Evolutionary conservation across 1,140 invertebrate species (phyloP).

Genomic region (Zaprionus inermis): DNA sequence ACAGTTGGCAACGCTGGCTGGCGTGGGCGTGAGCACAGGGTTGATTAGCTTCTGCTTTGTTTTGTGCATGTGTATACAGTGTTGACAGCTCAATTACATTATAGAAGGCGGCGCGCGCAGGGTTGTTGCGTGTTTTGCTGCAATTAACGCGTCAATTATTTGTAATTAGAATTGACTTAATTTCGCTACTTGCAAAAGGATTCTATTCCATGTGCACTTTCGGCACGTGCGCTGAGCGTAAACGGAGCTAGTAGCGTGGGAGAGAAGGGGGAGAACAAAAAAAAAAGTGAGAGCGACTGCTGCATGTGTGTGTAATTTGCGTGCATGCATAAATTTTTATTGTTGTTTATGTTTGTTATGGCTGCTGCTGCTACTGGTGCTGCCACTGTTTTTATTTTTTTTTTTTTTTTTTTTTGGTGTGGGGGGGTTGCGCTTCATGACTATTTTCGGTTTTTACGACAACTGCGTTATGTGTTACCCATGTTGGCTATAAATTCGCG

Average conservation of each 20-base stretch:
- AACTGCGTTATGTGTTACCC: constrained; percentile 76
- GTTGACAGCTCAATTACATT: constrained; percentile 78
- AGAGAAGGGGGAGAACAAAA: background rate
- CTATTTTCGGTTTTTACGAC: constrained; percentile 77
- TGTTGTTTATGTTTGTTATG: constrained; percentile 69
- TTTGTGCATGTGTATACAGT: constrained; percentile 31
- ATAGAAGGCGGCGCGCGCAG: constrained; percentile 20
- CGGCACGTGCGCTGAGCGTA: constrained; percentile 52
- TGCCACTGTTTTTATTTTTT: constrained; percentile 32
- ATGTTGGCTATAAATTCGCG: constrained; percentile 74
- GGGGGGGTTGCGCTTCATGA: constrained; percentile 57
- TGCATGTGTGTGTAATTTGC: constrained; percentile 61
- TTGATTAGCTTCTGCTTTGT: background rate
- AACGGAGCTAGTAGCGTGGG: background rate
- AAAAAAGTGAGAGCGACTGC: constrained; percentile 5
- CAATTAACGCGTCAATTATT: constrained; percentile 80
- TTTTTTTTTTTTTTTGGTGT: constrained; percentile 1
- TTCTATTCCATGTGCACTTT: constrained; percentile 50
- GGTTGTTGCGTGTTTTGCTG: constrained; percentile 52
- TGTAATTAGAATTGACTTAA: constrained; percentile 77
- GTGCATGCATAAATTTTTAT: constrained; percentile 70
- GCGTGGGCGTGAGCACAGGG: constrained; percentile 24
- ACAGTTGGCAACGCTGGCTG: constrained; percentile 38
- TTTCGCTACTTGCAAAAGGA: constrained; percentile 54
- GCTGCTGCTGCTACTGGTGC: constrained; percentile 35